Evolutionary conservation across 2,797 vertebrate species (phyloP), one percentile per base, ranked within the genome.

Genomic region (Chloroceryle amazona): DNA sequence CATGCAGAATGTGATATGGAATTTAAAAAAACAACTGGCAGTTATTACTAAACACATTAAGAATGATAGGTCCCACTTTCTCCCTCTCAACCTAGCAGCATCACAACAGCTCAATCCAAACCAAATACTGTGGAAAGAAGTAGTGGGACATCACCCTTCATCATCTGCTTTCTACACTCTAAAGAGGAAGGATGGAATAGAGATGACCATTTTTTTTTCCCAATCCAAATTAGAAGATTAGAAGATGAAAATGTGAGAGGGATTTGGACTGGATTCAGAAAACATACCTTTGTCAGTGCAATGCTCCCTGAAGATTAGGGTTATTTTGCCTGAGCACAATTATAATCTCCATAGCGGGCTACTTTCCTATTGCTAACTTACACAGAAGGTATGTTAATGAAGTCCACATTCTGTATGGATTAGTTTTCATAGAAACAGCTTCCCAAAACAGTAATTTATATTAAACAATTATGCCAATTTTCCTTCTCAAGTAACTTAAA

Each of bases 111-210:
- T 72, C 17, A 6, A 58, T 37, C 13, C 26, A 90, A 78, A 87
- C 1, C 9, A 49, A 72, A 58, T 25, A 57, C 20, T 19, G 14
- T 26, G 21, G 46, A 92, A 84, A 62, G 28, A 82, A 44, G 10
- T 13, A 63, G 25, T 9, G 4, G 55, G 75, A 11, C 39, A 39
- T 7, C 1, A 8, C 21, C 15, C 3, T 0, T 0, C 28, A 72
- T 20, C 39, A 84, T 55, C 19, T 55, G 19, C 39, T 39, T 42
- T 58, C 58, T 61, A 81, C 52, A 39, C 31, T 61, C 26, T 84
- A 68, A 86, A 89, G 16, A 41, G 11, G 47, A 86, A 79, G 21
- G 51, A 42, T 20, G 63, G 39, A 58, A 86, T 5, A 63, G 16
- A 57, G 41, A 79, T n/a, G 13, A 66, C 6, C 4, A 5, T 21